These are phyloP conservation scores for Aphidius colemani DNA, from an alignment of 2,888 invertebrate species.

Conservation along the genomic window DNA sequence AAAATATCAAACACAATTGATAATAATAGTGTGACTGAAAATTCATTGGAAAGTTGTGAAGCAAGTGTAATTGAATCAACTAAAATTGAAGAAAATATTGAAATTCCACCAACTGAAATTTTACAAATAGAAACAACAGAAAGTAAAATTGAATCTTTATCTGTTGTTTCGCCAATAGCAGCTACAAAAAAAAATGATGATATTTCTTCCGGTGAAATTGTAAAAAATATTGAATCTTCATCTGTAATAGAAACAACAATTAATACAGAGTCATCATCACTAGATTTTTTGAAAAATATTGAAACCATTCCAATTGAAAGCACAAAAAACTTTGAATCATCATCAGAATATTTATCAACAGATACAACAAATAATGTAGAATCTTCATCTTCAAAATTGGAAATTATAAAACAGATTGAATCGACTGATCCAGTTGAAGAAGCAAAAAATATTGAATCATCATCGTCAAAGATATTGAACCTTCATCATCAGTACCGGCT, in stretches of 20 bases:
- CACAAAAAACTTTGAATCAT: no score
- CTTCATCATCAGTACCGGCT: background rate
- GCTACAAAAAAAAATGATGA: conserved; percentile 1
- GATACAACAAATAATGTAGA: no score
- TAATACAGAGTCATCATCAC: background rate
- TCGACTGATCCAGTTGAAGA: background rate
- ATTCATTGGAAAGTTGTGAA: conserved; percentile 19
- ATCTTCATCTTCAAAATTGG: background rate
- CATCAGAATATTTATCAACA: background rate
- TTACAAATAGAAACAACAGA: conserved; percentile 19
- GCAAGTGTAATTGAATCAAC: conserved; percentile 19
- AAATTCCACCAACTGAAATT: background rate
- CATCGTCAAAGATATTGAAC: background rate
- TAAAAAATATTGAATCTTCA: conserved; percentile 39
- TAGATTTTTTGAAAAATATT: background rate
- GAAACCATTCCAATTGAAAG: background rate
- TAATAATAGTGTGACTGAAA: background rate
- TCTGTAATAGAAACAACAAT: conserved; percentile 10
- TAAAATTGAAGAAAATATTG: background rate
- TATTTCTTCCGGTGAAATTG: conserved; percentile 7
- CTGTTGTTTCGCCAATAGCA: conserved; percentile 7
- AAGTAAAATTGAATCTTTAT: conserved; percentile 58
- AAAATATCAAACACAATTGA: no score
- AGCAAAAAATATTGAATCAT: background rate
- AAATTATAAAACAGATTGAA: background rate